phyloP scores from a whole-genome alignment of 1,140 invertebrate genomes.

The Listronotus oregonensis region DNA sequence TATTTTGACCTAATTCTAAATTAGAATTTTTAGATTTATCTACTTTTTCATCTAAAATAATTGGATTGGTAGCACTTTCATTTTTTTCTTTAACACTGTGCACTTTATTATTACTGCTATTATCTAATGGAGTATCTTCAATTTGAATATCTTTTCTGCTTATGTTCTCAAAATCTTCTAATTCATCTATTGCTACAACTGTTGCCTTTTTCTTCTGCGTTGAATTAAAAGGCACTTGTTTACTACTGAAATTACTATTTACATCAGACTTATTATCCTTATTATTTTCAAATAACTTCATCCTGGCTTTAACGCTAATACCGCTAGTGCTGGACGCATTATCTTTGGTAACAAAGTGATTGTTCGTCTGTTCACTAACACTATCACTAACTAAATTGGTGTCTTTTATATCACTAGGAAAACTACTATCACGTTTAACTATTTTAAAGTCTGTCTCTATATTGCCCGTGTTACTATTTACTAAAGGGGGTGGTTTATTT shows the following conservation, averaged over 20 bases:
- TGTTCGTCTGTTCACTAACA: slow-evolving; percentile 43
- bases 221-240: slow-evolving; percentile 36
- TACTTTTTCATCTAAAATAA: slow-evolving; percentile 5
- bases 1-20: too few relatives aligned
- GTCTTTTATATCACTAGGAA: slow-evolving; percentile 35
- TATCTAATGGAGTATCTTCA: slow-evolving; percentile 4
- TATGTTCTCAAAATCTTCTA: slow-evolving; percentile 37
- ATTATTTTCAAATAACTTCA: slow-evolving; percentile 51
- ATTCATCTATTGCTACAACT: slow-evolving; percentile 34
- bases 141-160: slow-evolving; percentile 26
- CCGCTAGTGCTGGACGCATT: slow-evolving; percentile 30
- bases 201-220: slow-evolving; percentile 13
- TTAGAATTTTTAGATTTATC: slow-evolving; percentile 5
- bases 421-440: slow-evolving; percentile 39
- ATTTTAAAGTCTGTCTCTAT: slow-evolving; percentile 1
- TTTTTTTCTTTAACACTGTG: slow-evolving; percentile 2
- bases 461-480: background rate
- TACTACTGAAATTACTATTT: slow-evolving; percentile 38
- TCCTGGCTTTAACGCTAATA: slow-evolving; percentile 46
- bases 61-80: background rate
- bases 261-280: slow-evolving; percentile 43
- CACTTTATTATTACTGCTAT: slow-evolving; percentile 8
- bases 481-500: slow-evolving; percentile 45
- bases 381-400: slow-evolving; percentile 43
- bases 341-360: slow-evolving; percentile 54